Evolutionary conservation across 2,797 vertebrate genomes (phyloP).

Genomic region (Syngnathus acus): DNA sequence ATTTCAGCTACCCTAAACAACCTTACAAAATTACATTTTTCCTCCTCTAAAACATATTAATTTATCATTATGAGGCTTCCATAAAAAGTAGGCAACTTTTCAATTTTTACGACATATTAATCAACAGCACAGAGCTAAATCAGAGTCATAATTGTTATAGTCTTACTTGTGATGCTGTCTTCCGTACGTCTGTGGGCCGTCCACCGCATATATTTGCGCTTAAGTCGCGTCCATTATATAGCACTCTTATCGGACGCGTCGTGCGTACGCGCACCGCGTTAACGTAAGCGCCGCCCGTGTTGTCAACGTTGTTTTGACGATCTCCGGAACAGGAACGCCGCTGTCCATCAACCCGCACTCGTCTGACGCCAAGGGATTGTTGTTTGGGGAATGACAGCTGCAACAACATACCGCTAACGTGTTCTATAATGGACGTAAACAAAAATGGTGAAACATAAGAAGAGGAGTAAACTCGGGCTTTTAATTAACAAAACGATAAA

Average conservation of each 20-base stretch:
- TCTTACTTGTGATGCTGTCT: background rate
- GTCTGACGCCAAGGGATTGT: background rate
- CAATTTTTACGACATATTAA: too few relatives aligned
- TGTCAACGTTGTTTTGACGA: background rate
- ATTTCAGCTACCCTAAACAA: too few relatives aligned
- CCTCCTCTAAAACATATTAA: too few relatives aligned
- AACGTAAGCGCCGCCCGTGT: background rate
- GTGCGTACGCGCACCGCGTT: background rate
- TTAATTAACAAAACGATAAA: constrained; percentile 63
- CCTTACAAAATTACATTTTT: too few relatives aligned
- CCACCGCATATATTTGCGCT: background rate
- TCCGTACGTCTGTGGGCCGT: background rate
- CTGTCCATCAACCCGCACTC: background rate
- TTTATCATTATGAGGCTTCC: too few relatives aligned
- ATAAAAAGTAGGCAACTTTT: too few relatives aligned
- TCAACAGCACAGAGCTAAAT: background rate
- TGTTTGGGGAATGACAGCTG: too few relatives aligned
- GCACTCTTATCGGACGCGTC: background rate
- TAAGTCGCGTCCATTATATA: background rate
- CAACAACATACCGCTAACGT: constrained; percentile 17
- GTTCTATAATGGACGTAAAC: constrained; percentile 63
- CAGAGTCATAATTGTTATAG: background rate
- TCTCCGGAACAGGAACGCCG: background rate
- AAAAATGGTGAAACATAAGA: constrained; percentile 60
- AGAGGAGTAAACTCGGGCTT: constrained; percentile 60